Conservation (phyloP, 2,797 vertebrate genomes). For the Garrulus glandarius region DNA sequence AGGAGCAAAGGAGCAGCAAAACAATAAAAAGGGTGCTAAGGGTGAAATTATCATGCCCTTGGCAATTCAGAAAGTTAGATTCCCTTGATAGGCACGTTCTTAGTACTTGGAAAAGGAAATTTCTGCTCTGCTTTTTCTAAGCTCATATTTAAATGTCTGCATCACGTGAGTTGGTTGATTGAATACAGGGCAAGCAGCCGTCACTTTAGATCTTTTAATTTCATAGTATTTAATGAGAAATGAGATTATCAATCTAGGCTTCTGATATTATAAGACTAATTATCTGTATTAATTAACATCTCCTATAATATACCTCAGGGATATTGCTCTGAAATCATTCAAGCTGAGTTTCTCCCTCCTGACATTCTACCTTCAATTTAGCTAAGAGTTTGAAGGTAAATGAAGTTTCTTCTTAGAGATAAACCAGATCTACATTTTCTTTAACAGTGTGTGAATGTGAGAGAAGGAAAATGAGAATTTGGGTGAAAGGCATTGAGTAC, state of each 20-base stretch:
- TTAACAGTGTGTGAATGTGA: background rate
- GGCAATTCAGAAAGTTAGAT: background rate
- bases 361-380: background rate
- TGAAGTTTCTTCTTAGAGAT: background rate
- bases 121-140: background rate
- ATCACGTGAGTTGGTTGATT: background rate
- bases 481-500: background rate
- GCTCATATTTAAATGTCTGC: background rate
- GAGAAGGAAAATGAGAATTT: background rate
- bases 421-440: background rate
- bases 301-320: background rate
- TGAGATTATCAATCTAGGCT: slow-evolving; percentile 25
- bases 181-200: background rate
- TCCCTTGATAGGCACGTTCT: background rate
- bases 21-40: slow-evolving; percentile 47
- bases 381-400: background rate
- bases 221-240: slow-evolving; percentile 38
- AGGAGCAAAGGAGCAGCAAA: slow-evolving; percentile 68
- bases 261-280: slow-evolving; percentile 19
- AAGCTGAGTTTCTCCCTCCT: background rate
- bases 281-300: slow-evolving; percentile 56
- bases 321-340: background rate
- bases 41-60: background rate
- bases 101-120: background rate
- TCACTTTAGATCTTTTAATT: slow-evolving; percentile 42